Conservation (phyloP, 2,888 invertebrate species). For the Mycalesis mineus region DNA sequence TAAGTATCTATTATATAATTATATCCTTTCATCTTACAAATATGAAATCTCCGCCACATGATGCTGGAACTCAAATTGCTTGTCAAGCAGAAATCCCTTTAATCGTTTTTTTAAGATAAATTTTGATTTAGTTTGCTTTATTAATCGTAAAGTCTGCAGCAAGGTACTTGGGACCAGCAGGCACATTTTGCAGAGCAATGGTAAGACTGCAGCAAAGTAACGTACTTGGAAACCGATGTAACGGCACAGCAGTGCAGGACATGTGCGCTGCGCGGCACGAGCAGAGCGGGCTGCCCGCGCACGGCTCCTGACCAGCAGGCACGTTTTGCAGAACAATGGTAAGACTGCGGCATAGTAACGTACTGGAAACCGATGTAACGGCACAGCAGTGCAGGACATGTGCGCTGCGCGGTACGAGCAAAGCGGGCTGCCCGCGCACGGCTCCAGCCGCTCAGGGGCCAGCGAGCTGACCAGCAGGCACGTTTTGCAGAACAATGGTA, state of each 20-base stretch:
- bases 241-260: constrained; percentile 84
- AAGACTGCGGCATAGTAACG: no score
- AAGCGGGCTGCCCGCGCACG: constrained; percentile 83
- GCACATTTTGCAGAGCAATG: constrained; percentile 63
- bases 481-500: constrained; percentile 60
- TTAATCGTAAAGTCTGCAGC: no score
- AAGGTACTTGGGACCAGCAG: no score
- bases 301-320: constrained; percentile 74
- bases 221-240: constrained; percentile 83
- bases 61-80: no score
- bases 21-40: no score
- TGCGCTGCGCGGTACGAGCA: constrained; percentile 83
- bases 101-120: no score
- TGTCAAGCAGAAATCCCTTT: no score
- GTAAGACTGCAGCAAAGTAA: not conserved
- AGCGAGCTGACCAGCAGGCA: constrained; percentile 55
- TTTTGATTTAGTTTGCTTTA: no score
- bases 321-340: constrained; percentile 63
- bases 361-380: constrained; percentile 71
- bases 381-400: constrained; percentile 84
- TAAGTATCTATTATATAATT: no score
- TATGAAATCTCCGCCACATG: no score
- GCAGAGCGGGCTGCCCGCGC: constrained; percentile 84
- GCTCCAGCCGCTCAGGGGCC: constrained; percentile 71
- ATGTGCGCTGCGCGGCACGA: constrained; percentile 83